phyloP scores from a whole-genome alignment of 2,113 vertebrate species.

The Nothobranchius furzeri region DNA sequence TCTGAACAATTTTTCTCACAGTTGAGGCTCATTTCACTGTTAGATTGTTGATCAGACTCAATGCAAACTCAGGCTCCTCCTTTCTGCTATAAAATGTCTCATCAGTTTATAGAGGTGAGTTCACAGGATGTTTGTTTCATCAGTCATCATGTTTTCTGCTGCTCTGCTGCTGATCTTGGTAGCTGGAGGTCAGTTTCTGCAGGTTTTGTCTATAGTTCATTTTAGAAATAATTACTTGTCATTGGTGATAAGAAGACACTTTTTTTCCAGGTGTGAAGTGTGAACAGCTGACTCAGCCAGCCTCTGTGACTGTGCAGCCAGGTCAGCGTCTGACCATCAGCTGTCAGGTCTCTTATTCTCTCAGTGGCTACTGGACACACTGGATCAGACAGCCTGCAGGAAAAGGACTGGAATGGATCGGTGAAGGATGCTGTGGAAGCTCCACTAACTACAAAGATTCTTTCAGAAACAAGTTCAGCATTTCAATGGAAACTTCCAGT shows the following conservation, averaged over 20 bases:
- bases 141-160: neutral
- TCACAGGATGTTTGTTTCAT: no score
- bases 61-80: no score
- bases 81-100: no score
- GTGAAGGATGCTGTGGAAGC: neutral
- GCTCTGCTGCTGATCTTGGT: slow-evolving; percentile 17
- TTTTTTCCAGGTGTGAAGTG: neutral
- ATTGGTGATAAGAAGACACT: slow-evolving; percentile 1
- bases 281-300: neutral
- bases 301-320: slow-evolving; percentile 22
- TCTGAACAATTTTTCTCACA: no score
- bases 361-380: neutral
- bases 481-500: neutral
- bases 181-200: slow-evolving; percentile 37
- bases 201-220: no score
- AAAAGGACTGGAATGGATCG: slow-evolving; percentile 59
- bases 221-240: neutral
- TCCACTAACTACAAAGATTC: neutral
- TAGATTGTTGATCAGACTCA: no score
- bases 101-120: no score
- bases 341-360: slow-evolving; percentile 38
- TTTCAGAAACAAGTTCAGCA: neutral
- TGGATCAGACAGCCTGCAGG: slow-evolving; percentile 58
- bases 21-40: no score
- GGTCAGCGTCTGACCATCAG: slow-evolving; percentile 35